Evolutionary conservation across 2,113 vertebrate species (phyloP).

Genomic region (Cranoglanis bouderius): DNA sequence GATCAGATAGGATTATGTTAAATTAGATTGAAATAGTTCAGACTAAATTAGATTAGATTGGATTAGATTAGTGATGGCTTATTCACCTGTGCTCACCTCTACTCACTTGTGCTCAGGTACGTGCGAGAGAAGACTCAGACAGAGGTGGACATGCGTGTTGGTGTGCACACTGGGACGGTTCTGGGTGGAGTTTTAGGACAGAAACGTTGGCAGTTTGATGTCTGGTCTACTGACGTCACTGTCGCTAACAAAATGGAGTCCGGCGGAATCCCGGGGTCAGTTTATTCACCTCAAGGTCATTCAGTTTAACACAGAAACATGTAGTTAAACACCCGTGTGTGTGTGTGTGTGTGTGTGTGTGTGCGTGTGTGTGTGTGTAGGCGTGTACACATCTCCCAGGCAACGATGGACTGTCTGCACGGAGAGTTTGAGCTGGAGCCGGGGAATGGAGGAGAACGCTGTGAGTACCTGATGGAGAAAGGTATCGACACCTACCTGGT

Average conservation of each 20-base stretch:
- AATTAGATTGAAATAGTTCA: neutral
- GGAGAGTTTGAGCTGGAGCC: slow-evolving; percentile 90
- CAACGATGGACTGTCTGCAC: slow-evolving; percentile 85
- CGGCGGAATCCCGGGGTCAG: slow-evolving; percentile 87
- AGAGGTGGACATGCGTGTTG: slow-evolving; percentile 93
- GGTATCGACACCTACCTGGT: slow-evolving; percentile 90
- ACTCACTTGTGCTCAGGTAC: slow-evolving; percentile 70
- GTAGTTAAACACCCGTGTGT: neutral
- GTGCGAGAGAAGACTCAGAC: slow-evolving; percentile 92
- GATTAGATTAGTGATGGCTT: neutral
- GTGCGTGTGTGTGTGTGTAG: slow-evolving; percentile 64
- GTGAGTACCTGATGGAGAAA: slow-evolving; percentile 92
- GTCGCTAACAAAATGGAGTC: slow-evolving; percentile 98
- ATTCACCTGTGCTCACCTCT: neutral
- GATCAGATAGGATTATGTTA: neutral
- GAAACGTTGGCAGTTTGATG: slow-evolving; percentile 96
- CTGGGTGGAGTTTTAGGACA: slow-evolving; percentile 93
- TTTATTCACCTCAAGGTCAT: neutral
- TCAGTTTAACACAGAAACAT: neutral
- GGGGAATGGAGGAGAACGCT: slow-evolving; percentile 83
- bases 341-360: slow-evolving; percentile 24
- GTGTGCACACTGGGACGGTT: slow-evolving; percentile 90
- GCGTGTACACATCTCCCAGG: slow-evolving; percentile 92
- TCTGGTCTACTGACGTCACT: slow-evolving; percentile 95
- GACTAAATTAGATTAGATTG: neutral